A percentile compares a stretch with the other conserved stretches of the same genome.
Evolutionary conservation across 2,888 invertebrate genomes (phyloP).

Genomic region (Reticulitermes lucifugus): DNA sequence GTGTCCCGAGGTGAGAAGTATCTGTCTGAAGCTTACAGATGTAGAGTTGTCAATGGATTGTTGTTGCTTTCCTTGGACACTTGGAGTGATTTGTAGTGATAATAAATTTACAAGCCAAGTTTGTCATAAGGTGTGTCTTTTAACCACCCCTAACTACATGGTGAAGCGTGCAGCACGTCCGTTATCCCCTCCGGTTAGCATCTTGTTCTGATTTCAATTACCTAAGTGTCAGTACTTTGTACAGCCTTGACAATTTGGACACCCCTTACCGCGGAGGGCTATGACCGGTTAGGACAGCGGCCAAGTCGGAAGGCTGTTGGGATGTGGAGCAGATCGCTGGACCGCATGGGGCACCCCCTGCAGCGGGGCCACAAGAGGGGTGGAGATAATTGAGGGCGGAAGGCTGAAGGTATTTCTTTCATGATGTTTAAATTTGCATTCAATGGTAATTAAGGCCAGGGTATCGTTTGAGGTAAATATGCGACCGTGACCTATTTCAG

Average conservation of each 20-base stretch:
- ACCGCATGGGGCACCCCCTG: conserved; percentile 10
- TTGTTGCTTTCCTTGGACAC: no score
- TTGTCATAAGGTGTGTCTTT: no score
- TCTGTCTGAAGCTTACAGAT: no score
- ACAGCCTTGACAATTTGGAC: neutral
- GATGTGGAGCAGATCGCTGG: conserved; percentile 2
- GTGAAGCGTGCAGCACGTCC: no score
- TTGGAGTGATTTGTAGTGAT: no score
- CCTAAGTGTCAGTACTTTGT: neutral
- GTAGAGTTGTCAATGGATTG: no score
- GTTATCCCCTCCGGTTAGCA: no score
- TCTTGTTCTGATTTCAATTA: no score
- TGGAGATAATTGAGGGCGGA: conserved; percentile 5
- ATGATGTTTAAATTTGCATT: neutral
- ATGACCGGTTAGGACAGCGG: conserved; percentile 22
- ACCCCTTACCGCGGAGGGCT: conserved; percentile 18
- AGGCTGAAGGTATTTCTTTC: neutral
- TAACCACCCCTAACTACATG: no score
- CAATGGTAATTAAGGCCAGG: neutral
- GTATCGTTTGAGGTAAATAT: neutral
- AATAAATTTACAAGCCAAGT: no score
- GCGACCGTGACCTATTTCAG: neutral
- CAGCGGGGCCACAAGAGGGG: neutral
- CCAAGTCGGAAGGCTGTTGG: neutral
- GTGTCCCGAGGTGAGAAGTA: no score